A percentile compares a stretch with the other conserved stretches of the same genome.
phyloP scores from a whole-genome alignment of 2,113 vertebrate species.

The Pelobates fuscus region DNA sequence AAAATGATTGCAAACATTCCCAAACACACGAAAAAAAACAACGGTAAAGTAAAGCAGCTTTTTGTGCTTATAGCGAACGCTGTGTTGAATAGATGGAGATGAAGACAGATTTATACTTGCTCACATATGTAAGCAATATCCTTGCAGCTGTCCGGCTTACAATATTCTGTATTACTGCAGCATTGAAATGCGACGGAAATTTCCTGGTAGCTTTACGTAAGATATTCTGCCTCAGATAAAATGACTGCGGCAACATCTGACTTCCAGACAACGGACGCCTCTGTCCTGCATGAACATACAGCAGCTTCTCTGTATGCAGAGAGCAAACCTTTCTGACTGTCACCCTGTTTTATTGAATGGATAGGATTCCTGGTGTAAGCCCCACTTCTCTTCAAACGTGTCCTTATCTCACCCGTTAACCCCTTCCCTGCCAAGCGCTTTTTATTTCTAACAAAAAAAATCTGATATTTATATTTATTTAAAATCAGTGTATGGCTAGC shows the following conservation, averaged over 20 bases:
- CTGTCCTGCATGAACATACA: background rate
- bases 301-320: background rate
- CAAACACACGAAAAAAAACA: no score
- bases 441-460: no score
- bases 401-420: background rate
- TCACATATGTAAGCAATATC: no score
- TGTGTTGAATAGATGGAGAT: no score
- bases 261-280: slow-evolving; percentile 6
- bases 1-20: no score
- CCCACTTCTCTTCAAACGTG: background rate
- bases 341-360: background rate
- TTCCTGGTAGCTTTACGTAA: background rate
- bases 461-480: no score
- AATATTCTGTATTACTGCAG: background rate
- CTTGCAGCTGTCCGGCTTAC: background rate
- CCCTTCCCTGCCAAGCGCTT: background rate
- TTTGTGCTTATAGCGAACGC: no score
- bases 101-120: no score
- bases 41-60: no score
- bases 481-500: no score
- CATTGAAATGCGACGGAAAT: background rate
- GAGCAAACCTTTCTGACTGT: background rate
- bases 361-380: background rate
- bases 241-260: background rate
- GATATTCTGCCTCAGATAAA: background rate